These are phyloP conservation scores for Habrosyne pyritoides DNA, from an alignment of 2,888 invertebrate genomes.

Conservation along the genomic window DNA sequence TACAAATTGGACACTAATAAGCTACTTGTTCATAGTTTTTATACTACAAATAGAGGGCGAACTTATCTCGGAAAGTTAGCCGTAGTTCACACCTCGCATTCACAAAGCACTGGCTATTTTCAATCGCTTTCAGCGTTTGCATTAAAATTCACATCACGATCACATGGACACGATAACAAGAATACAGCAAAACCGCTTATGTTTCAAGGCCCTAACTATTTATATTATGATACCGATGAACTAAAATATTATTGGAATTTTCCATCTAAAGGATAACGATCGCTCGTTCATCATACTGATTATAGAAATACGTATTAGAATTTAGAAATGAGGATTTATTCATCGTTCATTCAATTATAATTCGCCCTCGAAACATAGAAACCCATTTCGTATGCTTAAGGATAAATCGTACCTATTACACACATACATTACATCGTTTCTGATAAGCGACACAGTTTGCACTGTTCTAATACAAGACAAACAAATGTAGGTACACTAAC, in stretches of 20 bases:
- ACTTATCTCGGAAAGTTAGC: neutral
- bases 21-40: neutral
- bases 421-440: conserved; percentile 29
- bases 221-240: neutral
- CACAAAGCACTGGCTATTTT: conserved; percentile 5
- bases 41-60: neutral
- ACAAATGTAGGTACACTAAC: conserved; percentile 12
- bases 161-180: neutral
- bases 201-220: conserved; percentile 1
- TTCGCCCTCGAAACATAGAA: conserved; percentile 50
- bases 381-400: conserved; percentile 35
- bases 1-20: neutral
- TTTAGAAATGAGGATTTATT: conserved; percentile 25
- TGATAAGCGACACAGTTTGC: conserved; percentile 48
- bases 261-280: neutral
- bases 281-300: neutral
- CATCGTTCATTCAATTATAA: conserved; percentile 35
- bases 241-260: neutral
- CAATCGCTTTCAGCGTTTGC: neutral
- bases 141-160: conserved; percentile 8
- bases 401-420: conserved; percentile 22
- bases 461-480: conserved; percentile 29
- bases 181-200: neutral
- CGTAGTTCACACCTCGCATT: conserved; percentile 4
- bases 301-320: conserved; percentile 20